phyloP scores from a whole-genome alignment of 2,113 vertebrate genomes.

The Cephalopholis sonnerati region DNA sequence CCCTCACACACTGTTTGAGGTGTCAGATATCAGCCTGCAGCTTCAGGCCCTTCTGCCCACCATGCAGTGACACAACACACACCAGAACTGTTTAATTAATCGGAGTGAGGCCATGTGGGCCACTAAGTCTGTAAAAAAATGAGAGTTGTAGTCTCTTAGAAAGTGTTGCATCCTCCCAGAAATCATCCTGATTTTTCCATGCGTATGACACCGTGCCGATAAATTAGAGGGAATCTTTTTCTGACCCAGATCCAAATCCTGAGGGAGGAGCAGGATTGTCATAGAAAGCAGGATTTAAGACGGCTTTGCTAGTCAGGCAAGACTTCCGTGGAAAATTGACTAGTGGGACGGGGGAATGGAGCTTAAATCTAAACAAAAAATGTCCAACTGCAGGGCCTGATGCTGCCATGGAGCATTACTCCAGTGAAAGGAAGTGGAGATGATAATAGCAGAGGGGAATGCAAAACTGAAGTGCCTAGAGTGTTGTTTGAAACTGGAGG shows the following conservation, averaged over 20 bases:
- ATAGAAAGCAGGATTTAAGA: constrained; percentile 47
- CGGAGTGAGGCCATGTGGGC: background rate
- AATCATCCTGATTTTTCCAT: constrained; percentile 5
- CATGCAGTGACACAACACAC: constrained; percentile 4
- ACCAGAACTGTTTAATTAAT: constrained; percentile 6
- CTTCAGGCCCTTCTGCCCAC: constrained; percentile 17
- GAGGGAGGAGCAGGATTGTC: constrained; percentile 29
- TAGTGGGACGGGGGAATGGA: background rate
- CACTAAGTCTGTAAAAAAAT: constrained; percentile 4
- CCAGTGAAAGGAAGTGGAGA: constrained; percentile 6
- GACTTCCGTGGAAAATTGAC: constrained; percentile 45
- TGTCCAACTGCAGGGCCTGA: constrained; percentile 8
- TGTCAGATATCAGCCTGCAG: constrained; percentile 42
- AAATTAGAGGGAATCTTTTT: constrained; percentile 34
- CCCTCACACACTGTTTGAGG: constrained; percentile 30
- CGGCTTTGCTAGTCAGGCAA: constrained; percentile 15
- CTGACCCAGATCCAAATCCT: constrained; percentile 51
- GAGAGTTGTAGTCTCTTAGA: background rate
- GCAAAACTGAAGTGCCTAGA: constrained; percentile 28
- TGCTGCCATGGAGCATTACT: background rate
- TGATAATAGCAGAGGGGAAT: background rate
- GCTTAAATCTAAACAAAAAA: constrained; percentile 34
- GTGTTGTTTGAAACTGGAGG: constrained; percentile 49
- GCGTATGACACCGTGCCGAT: background rate
- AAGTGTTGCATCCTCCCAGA: constrained; percentile 3